Conservation (phyloP, 2,113 vertebrate genomes). For the Muntiacus muntjak region DNA sequence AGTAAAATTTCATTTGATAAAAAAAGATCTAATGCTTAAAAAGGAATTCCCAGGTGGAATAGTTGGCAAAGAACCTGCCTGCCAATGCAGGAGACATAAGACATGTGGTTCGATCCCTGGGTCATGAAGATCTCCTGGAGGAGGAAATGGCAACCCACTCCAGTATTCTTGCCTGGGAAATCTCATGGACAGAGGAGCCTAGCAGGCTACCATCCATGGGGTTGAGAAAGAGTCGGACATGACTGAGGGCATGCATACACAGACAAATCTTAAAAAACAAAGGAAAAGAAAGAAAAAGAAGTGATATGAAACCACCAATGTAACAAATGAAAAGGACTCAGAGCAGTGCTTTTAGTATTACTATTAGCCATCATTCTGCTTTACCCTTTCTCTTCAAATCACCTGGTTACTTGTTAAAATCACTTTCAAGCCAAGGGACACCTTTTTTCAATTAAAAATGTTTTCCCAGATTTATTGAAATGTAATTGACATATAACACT, state of each 20-base stretch:
- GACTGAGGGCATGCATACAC: not conserved
- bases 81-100: not conserved
- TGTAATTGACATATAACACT: rapidly evolving
- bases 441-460: not conserved
- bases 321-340: rapidly evolving
- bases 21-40: not conserved
- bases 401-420: not conserved
- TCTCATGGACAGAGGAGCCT: not conserved
- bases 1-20: not conserved
- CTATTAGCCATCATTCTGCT: not conserved
- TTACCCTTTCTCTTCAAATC: not conserved
- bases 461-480: not conserved
- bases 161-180: not conserved
- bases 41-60: not conserved
- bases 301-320: not conserved
- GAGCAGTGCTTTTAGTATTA: rapidly evolving
- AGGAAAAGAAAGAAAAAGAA: not conserved
- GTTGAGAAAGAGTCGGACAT: too few species aligned
- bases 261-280: not conserved
- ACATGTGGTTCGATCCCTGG: not conserved
- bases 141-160: not conserved
- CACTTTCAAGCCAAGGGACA: not conserved
- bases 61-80: not conserved
- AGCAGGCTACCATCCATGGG: too few species aligned
- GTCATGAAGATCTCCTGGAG: not conserved